Base-by-base conservation (phyloP, 1,140 invertebrate species). In the Apis florea region DNA sequence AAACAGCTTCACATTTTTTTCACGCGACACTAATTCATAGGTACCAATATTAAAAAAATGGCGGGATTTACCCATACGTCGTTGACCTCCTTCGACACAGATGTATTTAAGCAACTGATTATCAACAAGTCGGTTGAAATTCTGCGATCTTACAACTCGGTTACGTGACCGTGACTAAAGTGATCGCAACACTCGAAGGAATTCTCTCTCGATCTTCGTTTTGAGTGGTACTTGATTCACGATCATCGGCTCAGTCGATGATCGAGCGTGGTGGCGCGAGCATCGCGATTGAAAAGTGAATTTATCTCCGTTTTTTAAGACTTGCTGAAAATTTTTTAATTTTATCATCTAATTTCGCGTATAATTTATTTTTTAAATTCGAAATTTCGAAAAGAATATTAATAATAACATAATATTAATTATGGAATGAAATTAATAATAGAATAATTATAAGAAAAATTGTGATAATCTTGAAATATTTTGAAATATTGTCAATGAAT, bases 161-260 rank as follows among this genome's bases (percentile, higher is more conserved):
- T 1, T 72, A 5, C 4, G 26, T 8, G 54, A 53, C 47, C 64
- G 21, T 82, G 54, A 61, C 24, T 64, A 24, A n/a, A 9, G 15
- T 13, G 19, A 69, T 24, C 53, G 56, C 24, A 15, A 53, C 26
- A 53, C 21, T 76, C 21, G 11, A 21, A 5, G 9, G 15, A 47
- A 24, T 40, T 40, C 31, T 40, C 31, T 40, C 26, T 58, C 17
- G 10, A 64, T 67, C 74, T 49, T 53, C 13, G 19, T 24, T 40
- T 40, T 40, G 70, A 70, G 83, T 61, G 63, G 64, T 82, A 54
- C 58, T 63, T 49, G 61, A 26, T 75, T 19, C 61, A 21, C 6
- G 47, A 51, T 19, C 24, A 80, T 56, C 40, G 53, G 49, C 21
- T 49, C 77, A 87, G 86, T 87, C 66, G 64, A n/a, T 77, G 54